phyloP scores from a whole-genome alignment of 2,888 invertebrate genomes.

The Drosophila nigricruria region DNA sequence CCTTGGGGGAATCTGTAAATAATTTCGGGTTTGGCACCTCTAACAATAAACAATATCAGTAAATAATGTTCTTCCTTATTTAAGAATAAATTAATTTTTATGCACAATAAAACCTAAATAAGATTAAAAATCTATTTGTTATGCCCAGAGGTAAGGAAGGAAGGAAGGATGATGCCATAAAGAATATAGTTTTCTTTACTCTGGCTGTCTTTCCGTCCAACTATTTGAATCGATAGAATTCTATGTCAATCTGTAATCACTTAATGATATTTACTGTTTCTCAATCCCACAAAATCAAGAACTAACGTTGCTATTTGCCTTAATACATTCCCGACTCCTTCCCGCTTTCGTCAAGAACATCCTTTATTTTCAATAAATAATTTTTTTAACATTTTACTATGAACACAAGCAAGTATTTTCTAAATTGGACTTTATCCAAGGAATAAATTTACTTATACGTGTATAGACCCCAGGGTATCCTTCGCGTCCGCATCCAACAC shows the following conservation, averaged over 20 bases:
- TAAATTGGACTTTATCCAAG: constrained; percentile 92
- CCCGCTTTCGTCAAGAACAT: too few relatives aligned
- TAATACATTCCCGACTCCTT: too few relatives aligned
- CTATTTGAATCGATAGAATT: too few relatives aligned
- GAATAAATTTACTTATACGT: constrained; percentile 86
- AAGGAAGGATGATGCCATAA: neutral
- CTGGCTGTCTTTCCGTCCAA: neutral
- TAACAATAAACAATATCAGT: constrained; percentile 83
- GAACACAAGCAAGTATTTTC: constrained; percentile 91
- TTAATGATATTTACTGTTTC: too few relatives aligned
- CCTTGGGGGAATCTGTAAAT: constrained; percentile 88
- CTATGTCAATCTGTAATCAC: too few relatives aligned
- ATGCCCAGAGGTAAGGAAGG: neutral
- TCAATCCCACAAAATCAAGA: too few relatives aligned
- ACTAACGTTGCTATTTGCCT: too few relatives aligned
- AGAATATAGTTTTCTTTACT: neutral
- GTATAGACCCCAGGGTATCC: constrained; percentile 87
- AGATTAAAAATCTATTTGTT: neutral
- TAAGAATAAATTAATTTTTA: constrained; percentile 11
- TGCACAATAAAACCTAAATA: constrained; percentile 4
- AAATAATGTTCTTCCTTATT: constrained; percentile 41
- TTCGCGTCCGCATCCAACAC: constrained; percentile 87
- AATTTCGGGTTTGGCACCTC: constrained; percentile 78
- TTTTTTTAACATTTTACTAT: constrained; percentile 50
- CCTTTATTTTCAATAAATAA: constrained; percentile 1